Conservation (phyloP, 2,888 invertebrate genomes). For the Brachycybe producta region DNA sequence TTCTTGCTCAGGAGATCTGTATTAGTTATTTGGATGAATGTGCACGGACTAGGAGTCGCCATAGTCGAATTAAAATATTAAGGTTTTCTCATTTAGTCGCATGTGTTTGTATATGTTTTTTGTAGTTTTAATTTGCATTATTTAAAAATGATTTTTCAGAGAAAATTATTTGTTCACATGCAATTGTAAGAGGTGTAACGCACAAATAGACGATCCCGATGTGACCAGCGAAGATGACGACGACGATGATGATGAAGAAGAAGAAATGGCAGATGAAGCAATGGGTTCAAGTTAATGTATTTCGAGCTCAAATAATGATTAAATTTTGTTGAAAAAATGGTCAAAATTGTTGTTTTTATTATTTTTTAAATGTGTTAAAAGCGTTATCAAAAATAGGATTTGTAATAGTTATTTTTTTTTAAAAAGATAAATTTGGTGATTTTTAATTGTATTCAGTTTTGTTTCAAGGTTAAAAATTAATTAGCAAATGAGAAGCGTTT, state of each 20-base stretch:
- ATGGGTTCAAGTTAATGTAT: no score
- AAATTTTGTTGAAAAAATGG: no score
- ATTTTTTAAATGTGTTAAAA: no score
- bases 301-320: no score
- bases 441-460: no score
- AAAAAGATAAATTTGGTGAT: no score
- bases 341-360: no score
- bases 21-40: slow-evolving; percentile 86
- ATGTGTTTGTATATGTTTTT: not conserved
- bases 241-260: slow-evolving; percentile 27
- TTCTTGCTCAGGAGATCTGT: slow-evolving; percentile 50
- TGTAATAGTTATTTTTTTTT: no score
- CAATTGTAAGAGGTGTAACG: slow-evolving; percentile 61
- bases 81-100: slow-evolving; percentile 29
- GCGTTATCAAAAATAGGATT: no score
- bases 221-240: slow-evolving; percentile 48
- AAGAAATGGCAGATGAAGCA: slow-evolving; percentile 6
- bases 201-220: slow-evolving; percentile 60
- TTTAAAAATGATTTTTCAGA: slow-evolving; percentile 28
- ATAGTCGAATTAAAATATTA: slow-evolving; percentile 70
- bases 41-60: slow-evolving; percentile 59
- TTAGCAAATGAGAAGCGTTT: no score
- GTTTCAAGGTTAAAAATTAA: no score
- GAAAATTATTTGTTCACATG: slow-evolving; percentile 45
- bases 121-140: not conserved